phyloP scores from a whole-genome alignment of 2,888 invertebrate species.

The Sepioteuthis lessoniana region DNA sequence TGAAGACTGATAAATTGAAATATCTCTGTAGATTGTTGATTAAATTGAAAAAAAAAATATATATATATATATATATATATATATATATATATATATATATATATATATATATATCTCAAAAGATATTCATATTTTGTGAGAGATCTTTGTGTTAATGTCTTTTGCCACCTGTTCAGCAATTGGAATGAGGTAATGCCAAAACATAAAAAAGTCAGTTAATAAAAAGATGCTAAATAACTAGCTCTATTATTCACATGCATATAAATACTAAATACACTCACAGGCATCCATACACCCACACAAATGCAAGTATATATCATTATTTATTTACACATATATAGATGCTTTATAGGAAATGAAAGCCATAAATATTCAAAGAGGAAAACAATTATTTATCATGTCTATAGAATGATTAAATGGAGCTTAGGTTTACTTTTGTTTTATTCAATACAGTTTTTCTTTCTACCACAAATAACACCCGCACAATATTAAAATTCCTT shows the following conservation, averaged over 20 bases:
- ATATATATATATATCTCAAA: no score
- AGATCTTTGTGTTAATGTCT: background rate
- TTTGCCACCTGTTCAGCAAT: background rate
- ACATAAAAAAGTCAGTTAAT: background rate
- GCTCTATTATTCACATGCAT: background rate
- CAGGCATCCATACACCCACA: background rate
- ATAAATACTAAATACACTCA: background rate
- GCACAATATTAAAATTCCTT: background rate
- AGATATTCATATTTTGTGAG: background rate
- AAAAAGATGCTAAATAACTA: background rate
- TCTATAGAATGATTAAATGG: background rate
- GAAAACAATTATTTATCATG: background rate
- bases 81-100: no score
- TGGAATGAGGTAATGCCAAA: no score
- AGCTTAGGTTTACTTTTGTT: background rate
- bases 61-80: no score
- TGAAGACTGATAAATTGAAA: constrained; percentile 10
- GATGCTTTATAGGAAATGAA: background rate
- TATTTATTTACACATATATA: background rate
- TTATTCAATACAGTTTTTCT: background rate
- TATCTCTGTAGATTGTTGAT: background rate
- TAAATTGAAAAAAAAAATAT: background rate
- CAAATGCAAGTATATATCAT: background rate
- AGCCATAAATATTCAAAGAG: background rate
- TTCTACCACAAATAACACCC: background rate